These are phyloP conservation scores for Lasioglossum calceatum DNA, from an alignment of 2,888 invertebrate genomes.

Conservation along the genomic window DNA sequence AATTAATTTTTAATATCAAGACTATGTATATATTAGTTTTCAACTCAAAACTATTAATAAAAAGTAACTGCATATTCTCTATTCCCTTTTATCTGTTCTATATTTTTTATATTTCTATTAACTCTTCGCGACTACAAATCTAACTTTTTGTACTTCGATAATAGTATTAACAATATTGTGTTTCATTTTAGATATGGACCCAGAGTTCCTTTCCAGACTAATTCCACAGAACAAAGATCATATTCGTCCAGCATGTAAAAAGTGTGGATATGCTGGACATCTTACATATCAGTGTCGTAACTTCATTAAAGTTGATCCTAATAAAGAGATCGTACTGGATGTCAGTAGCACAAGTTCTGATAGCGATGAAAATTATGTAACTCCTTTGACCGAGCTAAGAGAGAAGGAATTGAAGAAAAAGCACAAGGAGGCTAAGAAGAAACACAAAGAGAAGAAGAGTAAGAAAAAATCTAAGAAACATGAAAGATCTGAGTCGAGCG, in stretches of 20 bases:
- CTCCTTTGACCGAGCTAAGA: conserved; percentile 92
- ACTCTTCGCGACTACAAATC: not conserved
- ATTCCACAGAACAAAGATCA: conserved; percentile 90
- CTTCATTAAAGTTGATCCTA: conserved; percentile 97
- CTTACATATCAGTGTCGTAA: conserved; percentile 98
- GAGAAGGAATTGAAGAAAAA: conserved; percentile 92
- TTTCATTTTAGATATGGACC: conserved; percentile 80
- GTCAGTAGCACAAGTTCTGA: conserved; percentile 98
- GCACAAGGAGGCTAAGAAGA: conserved; percentile 87
- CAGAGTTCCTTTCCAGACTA: conserved; percentile 85
- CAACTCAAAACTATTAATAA: not conserved
- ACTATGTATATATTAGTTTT: not conserved
- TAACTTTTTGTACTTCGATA: not conserved
- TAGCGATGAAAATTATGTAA: conserved; percentile 92
- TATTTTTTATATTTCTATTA: not conserved
- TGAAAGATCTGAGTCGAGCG: conserved; percentile 76
- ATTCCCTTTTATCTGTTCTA: not conserved
- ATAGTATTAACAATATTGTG: not conserved
- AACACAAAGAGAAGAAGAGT: conserved; percentile 86
- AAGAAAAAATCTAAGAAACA: conserved; percentile 83
- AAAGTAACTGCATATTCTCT: not conserved
- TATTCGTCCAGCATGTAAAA: conserved; percentile 95
- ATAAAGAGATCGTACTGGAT: conserved; percentile 96
- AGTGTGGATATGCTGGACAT: conserved; percentile 98
- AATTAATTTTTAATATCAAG: not conserved